Base-by-base conservation (phyloP, 2,888 invertebrate genomes). In the Spodoptera exigua region DNA sequence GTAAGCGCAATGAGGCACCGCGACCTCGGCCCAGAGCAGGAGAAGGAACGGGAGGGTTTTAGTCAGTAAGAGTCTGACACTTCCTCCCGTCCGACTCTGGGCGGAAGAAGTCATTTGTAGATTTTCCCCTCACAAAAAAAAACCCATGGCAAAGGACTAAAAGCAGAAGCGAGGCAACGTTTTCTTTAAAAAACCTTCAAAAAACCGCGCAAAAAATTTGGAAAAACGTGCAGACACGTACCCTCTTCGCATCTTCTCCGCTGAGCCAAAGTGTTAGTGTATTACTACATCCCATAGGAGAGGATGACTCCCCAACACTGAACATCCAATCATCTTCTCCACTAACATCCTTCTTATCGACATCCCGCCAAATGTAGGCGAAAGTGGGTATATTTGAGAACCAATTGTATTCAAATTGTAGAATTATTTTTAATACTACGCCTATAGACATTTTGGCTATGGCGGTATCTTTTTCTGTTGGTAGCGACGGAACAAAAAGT, bases 371-470 rank as follows among this genome's bases (percentile, higher is more conserved):
- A 18, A 36, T 11, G 32, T n/a, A 49, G 13, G 13, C 7, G 37
- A 53, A 27, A 3, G 4, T 13, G 3, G 2, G n/a, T 1, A 12
- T 10, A 1, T n/a, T 16, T 7, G n/a, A 4, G 76, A 76, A 80
- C 78, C 78, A 78, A 0, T 27, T 27, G 0, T 48, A 18, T 0
- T 65, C 39, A 39, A 80, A 81, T 0, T 49, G 17, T 0, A 79
- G 37, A 0, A 74, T 52, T 0, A 79, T 67, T 55, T 78, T 81
- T 16, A 61, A 67, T 3, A 72, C 36, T 0, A 74, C 53, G 1
- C 96, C 97, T 69, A 96, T 95, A 0, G 95, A 94, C 35, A 96
- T 80, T 34, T 89, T 87, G 86, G 95, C 75, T 27, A 96, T 95
- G 1, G 94, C 92, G 34, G 85, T 86, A 1, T 89, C 71, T 84